Base-by-base conservation (phyloP, 2,113 vertebrate species). In the Apodemus sylvaticus region DNA sequence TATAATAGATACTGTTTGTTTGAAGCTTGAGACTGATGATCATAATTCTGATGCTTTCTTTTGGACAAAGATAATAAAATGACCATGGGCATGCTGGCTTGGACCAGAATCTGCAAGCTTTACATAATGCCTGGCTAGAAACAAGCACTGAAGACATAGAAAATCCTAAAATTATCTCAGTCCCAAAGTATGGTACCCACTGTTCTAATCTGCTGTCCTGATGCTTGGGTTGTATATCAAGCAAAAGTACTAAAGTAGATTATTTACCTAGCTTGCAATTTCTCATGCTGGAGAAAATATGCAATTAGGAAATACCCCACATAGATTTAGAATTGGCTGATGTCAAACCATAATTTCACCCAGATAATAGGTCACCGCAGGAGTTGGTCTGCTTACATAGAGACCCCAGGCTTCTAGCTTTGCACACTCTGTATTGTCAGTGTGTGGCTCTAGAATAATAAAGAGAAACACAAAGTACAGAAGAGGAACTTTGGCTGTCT, bases 41-140 rank as follows among this genome's bases (percentile, higher is more conserved):
- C 81, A 95, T 96, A 86, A 97, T 97, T 94, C 77, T 83, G 48
- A 91, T 95, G 82, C 74, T 96, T 90, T 97, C 66, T 97, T 45
- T 93, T 94, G 91, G 83, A 93, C 64, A 22, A 78, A 97, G 83
- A 97, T 77, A 91, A 96, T 96, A 36, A 96, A 96, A 92, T 94
- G 76, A 66, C 83, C 86, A 93, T 64, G 90, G 90, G 92, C 71
- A 76, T 76, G 82, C 83, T 91, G 93, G 42, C 90, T 91, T 92
- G 58, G 78, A 89, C 96, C 97, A 77, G 83, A 92, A 96, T 94
- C 85, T 86, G 26, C 96, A 83, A 42, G 74, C 51, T 96, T 95
- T 96, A 71, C 81, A 90, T 93, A 90, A 96, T 93, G 78, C 3
- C n/a, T 94, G 58, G 77, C 58, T 77, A 68, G 91, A 95, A 94